Conservation (phyloP, 2,888 invertebrate genomes). For the Agapostemon virescens region DNA sequence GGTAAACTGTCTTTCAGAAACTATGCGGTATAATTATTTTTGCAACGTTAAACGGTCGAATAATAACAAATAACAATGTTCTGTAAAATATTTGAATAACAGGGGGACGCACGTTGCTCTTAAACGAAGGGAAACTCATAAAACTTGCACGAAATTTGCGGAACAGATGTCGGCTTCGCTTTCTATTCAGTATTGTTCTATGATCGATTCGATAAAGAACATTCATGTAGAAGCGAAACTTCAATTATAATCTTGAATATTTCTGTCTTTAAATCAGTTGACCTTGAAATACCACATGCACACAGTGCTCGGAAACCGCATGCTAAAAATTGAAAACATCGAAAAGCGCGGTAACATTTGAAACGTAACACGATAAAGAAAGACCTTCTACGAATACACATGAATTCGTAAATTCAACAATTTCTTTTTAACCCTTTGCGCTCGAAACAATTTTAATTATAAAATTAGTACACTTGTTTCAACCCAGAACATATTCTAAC, state of each 20-base stretch:
- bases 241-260: background rate
- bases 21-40: background rate
- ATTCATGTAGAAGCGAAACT: background rate
- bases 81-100: background rate
- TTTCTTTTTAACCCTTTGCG: too few species aligned
- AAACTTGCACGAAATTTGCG: background rate
- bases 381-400: too few species aligned
- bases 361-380: background rate
- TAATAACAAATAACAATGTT: background rate
- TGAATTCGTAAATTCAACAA: background rate
- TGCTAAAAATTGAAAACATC: background rate
- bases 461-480: too few species aligned
- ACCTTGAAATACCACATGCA: background rate
- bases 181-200: slow-evolving; percentile 26
- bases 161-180: background rate
- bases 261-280: background rate
- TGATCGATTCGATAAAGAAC: slow-evolving; percentile 23
- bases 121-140: background rate
- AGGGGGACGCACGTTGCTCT: background rate
- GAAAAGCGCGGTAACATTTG: background rate
- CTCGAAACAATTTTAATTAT: too few species aligned
- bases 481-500: too few species aligned
- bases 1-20: background rate
- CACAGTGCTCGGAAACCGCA: background rate
- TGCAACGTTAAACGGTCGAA: background rate